Evolutionary conservation across 2,797 vertebrate genomes (phyloP).

Genomic region (Gephyroberyx darwinii): DNA sequence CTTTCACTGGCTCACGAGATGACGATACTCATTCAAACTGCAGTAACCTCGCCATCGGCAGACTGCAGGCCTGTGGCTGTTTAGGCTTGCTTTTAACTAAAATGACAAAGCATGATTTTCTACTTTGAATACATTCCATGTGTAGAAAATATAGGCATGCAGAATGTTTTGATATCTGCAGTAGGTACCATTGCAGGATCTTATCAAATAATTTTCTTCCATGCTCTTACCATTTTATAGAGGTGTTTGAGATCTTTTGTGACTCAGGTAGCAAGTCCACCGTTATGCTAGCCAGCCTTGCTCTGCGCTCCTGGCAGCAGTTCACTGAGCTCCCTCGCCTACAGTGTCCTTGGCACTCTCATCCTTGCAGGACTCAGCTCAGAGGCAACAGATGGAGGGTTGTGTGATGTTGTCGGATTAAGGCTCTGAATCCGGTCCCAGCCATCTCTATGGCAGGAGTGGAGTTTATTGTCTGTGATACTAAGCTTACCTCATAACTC

Average conservation of each 20-base stretch:
- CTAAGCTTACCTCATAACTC: slow-evolving; percentile 72
- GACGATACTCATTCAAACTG: slow-evolving; percentile 69
- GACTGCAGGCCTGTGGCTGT: slow-evolving; percentile 53
- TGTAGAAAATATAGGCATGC: slow-evolving; percentile 9
- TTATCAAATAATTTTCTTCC: slow-evolving; percentile 27
- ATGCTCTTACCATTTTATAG: slow-evolving; percentile 56
- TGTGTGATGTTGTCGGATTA: slow-evolving; percentile 88
- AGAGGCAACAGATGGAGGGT: slow-evolving; percentile 88
- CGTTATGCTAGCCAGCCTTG: slow-evolving; percentile 70
- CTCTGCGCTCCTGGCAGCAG: slow-evolving; percentile 75
- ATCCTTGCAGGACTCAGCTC: slow-evolving; percentile 81
- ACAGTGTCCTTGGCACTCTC: slow-evolving; percentile 85
- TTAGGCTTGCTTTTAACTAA: slow-evolving; percentile 50
- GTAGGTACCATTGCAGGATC: slow-evolving; percentile 1
- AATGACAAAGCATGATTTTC: slow-evolving; percentile 50
- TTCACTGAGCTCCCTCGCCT: slow-evolving; percentile 81
- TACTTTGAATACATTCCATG: slow-evolving; percentile 25
- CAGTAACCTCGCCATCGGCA: slow-evolving; percentile 49
- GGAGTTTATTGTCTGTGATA: slow-evolving; percentile 82
- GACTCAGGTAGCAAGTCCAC: slow-evolving; percentile 72
- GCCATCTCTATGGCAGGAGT: slow-evolving; percentile 81
- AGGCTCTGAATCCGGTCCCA: slow-evolving; percentile 82
- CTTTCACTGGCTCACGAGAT: slow-evolving; percentile 69
- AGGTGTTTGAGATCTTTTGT: slow-evolving; percentile 64
- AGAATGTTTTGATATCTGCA: slow-evolving; percentile 6